Evolutionary conservation across 2,888 invertebrate species (phyloP), one percentile per base, ranked within the genome.

Genomic region (Drosophila cognata): DNA sequence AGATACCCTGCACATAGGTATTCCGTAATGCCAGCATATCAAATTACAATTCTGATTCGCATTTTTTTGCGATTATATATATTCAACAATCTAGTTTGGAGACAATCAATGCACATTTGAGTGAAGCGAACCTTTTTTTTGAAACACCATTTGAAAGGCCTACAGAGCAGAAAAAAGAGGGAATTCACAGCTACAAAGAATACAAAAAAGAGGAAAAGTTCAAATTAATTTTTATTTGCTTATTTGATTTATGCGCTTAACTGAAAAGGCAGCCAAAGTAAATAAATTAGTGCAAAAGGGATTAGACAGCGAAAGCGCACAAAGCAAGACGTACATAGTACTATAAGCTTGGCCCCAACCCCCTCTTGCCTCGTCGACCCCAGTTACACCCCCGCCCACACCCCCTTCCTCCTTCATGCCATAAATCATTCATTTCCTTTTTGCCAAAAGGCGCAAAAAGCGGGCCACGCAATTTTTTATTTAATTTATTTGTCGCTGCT

Each of bases 211-310:
- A 43, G 64, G 66, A 77, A 72, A 79, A 67, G 71, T 68, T 71
- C 41, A 83, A 86, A 84, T 83, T 81, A 59, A 72, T 83, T 82
- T 84, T 84, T 84, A 84, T 86, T 83, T 84, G 76, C 71, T 81
- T 74, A 78, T 81, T 81, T 78, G 78, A 81, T 79, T 79, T 81
- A 81, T 81, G 78, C 68, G 70, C 74, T 80, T 75, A 62, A 71
- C 69, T 69, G 73, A 72, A 67, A 80, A 56, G 85, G 63, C 80
- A 59, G 68, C 48, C 52, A 41, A 86, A 83, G 79, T 84, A 86
- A 83, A 83, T 83, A 81, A 83, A 81, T 84, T 84, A 84, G 79
- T 74, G 71, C 70, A 81, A 81, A 83, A 86, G 81, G 83, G 87
- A 83, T 84, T 86, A 81, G 78, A 64, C 71, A 36, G 46, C 43